Percentiles rank a stretch among this genome's conserved stretches.
Evolutionary conservation across 2,113 vertebrate species (phyloP).

Genomic region (Rhabdomys dilectus): DNA sequence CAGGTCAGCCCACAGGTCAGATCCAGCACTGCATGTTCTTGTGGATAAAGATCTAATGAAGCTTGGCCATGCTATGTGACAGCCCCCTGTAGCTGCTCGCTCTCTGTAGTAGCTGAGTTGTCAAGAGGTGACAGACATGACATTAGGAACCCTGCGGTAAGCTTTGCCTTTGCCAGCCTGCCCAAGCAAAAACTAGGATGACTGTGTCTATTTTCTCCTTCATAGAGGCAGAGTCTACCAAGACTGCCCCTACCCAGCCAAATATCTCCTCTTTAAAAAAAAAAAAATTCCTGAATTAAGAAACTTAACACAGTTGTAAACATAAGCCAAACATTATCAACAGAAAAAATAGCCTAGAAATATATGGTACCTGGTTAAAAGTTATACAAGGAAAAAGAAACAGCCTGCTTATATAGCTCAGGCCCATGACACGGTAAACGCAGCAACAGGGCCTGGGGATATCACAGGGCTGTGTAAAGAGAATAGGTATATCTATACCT

Average conservation of each 20-base stretch:
- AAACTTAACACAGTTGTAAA: neutral
- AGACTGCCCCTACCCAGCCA: neutral
- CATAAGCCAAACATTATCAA: neutral
- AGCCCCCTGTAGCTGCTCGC: neutral
- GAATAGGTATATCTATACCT: neutral
- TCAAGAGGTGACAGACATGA: no score
- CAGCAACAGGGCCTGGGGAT: neutral
- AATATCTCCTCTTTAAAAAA: neutral
- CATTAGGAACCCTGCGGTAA: no score
- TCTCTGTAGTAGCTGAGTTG: neutral
- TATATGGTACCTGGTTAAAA: neutral
- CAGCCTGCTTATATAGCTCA: neutral
- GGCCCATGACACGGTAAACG: neutral
- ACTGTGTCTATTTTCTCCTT: neutral
- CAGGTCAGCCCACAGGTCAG: neutral
- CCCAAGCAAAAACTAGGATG: neutral
- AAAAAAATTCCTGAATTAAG: neutral
- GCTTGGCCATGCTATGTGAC: neutral
- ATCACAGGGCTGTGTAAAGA: neutral
- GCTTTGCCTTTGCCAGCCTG: neutral
- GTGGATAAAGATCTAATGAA: neutral
- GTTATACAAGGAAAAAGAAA: neutral
- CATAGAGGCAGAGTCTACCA: neutral
- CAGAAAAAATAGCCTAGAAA: neutral
- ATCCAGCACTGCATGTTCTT: neutral